A percentile compares a stretch with the other conserved stretches of the same genome.
These are phyloP conservation scores for Esox masquinongy DNA, from an alignment of 2,797 vertebrate genomes.

Conservation along the genomic window DNA sequence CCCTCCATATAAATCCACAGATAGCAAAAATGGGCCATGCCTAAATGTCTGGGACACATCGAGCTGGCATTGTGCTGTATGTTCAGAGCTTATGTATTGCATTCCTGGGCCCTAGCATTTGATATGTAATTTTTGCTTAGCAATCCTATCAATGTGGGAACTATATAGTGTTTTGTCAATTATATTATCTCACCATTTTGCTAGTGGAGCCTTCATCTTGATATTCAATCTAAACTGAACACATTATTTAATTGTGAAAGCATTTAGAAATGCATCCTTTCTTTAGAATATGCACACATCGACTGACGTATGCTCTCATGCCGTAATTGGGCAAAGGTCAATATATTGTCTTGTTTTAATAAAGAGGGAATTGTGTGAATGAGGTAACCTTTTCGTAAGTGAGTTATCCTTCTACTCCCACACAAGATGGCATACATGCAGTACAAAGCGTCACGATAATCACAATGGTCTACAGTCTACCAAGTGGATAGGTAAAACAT, in stretches of 20 bases:
- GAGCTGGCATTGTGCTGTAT: constrained; percentile 19
- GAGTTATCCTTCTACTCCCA: not conserved
- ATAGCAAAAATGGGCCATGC: too few species aligned
- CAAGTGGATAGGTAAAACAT: not conserved
- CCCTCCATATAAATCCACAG: too few species aligned
- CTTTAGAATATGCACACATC: too few species aligned
- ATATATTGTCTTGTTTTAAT: too few species aligned
- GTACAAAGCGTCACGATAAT: not conserved
- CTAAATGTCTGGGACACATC: constrained; percentile 10
- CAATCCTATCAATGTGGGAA: constrained; percentile 1
- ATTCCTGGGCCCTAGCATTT: constrained; percentile 29
- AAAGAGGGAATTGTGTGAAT: not conserved
- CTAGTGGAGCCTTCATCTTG: not conserved
- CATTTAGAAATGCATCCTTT: too few species aligned
- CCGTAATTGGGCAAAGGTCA: too few species aligned
- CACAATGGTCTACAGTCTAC: not conserved
- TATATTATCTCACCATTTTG: not conserved
- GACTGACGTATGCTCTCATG: too few species aligned
- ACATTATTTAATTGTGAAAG: too few species aligned
- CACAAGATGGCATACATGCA: not conserved
- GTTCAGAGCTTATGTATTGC: constrained; percentile 29
- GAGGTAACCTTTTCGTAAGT: constrained; percentile 6
- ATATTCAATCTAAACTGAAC: too few species aligned
- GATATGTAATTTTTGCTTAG: constrained; percentile 30
- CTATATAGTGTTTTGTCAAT: not conserved